Base-by-base conservation (phyloP, 2,113 vertebrate species). In the Morphnarchus princeps region DNA sequence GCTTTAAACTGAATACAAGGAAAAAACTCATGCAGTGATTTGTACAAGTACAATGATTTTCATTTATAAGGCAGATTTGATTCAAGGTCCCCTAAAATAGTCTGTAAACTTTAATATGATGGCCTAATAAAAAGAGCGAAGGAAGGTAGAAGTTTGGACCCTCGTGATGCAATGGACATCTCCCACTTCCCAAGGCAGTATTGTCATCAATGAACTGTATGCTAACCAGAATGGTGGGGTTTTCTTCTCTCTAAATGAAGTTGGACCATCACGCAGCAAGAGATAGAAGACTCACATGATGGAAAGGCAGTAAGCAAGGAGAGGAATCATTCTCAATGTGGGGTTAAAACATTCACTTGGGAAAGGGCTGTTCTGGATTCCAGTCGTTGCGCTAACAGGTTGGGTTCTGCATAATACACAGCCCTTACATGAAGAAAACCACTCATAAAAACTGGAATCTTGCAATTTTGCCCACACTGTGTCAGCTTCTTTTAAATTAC, bases 141-240 rank as follows among this genome's bases (percentile, higher is more conserved):
- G 26, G 13, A 18, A 61, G 62, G 32, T 3, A 43, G n/a, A 49
- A 43, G 7, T 50, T 18, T 63, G 69, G 38, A 62, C 6, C 10
- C 16, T 70, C 32, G 25, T 70, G 62, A 58, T 15, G 22, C 32
- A 61, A 57, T 25, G 31, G 13, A 59, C 10, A n/a, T 36, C 15
- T 47, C 21, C 32, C 34, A 19, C 8, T 25, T 65, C n/a, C 50
- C n/a, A 36, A 24, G 34, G 26, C 43, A 36, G 13, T 15, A 49
- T 1, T 13, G n/a, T 24, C 32, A 24, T 7, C 47, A 20, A 22
- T 31, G 8, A 29, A 34, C 10, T 11, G 5, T 11, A 17, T 0
- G 0, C 9, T 31, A 31, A 63, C 17, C 14, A 6, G 20, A 69
- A 26, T 12, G 16, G 8, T 36, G 52, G 18, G 19, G 14, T 6